Percentiles rank a stretch among this genome's conserved stretches.
These are phyloP conservation scores for Ormyrus labotus DNA, from an alignment of 2,888 invertebrate genomes.

Conservation along the genomic window DNA sequence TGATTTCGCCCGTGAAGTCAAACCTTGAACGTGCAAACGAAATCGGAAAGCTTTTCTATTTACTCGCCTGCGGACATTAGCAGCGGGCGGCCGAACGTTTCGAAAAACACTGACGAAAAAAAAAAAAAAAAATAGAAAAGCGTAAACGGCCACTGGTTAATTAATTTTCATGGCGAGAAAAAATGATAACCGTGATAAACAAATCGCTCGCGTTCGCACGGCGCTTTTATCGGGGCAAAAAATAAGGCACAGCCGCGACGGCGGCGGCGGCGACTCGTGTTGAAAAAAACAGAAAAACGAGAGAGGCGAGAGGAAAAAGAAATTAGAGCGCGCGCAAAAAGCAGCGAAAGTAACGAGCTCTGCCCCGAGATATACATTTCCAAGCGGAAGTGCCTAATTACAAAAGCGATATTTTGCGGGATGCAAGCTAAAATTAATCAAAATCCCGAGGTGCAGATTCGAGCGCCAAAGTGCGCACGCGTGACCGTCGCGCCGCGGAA, in stretches of 20 bases:
- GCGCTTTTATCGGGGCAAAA: slow-evolving; percentile 28
- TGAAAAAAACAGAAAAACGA: not conserved
- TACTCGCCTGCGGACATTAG: not conserved
- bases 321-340: slow-evolving; percentile 44
- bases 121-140: no score
- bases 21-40: slow-evolving; percentile 20
- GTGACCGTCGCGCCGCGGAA: slow-evolving; percentile 18
- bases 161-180: slow-evolving; percentile 27
- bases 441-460: slow-evolving; percentile 26
- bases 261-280: not conserved
- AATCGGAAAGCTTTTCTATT: not conserved
- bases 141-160: not conserved
- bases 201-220: slow-evolving; percentile 6
- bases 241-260: slow-evolving; percentile 12
- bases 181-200: slow-evolving; percentile 28
- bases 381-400: slow-evolving; percentile 53
- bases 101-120: no score
- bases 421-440: slow-evolving; percentile 55
- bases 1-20: slow-evolving; percentile 3
- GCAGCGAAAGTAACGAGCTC: slow-evolving; percentile 50
- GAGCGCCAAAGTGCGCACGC: not conserved
- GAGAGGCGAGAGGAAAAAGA: slow-evolving; percentile 38
- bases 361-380: slow-evolving; percentile 29
- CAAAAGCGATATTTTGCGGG: slow-evolving; percentile 54
- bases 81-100: no score